Percentiles rank a stretch among this genome's conserved stretches.
These are phyloP conservation scores for Drosophila biarmipes DNA, from an alignment of 1,140 invertebrate genomes.

Conservation along the genomic window DNA sequence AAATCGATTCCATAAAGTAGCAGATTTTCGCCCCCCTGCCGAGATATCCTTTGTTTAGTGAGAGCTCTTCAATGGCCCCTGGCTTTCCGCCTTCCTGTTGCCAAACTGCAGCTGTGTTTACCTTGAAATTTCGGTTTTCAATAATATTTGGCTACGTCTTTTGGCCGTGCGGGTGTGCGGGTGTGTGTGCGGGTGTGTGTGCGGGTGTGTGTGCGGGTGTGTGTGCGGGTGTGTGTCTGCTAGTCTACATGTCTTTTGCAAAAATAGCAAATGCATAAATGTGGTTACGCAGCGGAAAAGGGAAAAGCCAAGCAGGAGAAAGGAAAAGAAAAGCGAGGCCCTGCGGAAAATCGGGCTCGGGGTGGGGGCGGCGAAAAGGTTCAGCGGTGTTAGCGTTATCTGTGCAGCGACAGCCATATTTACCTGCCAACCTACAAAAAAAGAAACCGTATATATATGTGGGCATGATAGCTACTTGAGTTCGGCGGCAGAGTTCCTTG, in stretches of 20 bases:
- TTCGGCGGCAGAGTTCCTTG: constrained; percentile 49
- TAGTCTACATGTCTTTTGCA: constrained; percentile 72
- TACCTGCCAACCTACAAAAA: constrained; percentile 65
- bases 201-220: constrained; percentile 9
- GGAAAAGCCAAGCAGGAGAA: constrained; percentile 31
- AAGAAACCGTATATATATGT: constrained; percentile 9
- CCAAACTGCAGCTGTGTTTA: constrained; percentile 72
- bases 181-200: constrained; percentile 24
- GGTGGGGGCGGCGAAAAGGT: constrained; percentile 29
- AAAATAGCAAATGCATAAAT: constrained; percentile 80
- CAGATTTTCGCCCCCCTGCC: constrained; percentile 19
- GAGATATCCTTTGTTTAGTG: constrained; percentile 26
- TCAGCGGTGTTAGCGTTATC: constrained; percentile 71
- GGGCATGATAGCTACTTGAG: constrained; percentile 73
- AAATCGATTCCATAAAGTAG: not conserved
- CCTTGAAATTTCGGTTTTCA: constrained; percentile 76
- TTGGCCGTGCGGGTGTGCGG: constrained; percentile 16
- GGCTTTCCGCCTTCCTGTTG: constrained; percentile 32
- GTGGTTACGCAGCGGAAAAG: constrained; percentile 49
- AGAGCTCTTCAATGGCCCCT: constrained; percentile 16
- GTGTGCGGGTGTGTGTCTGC: constrained; percentile 34
- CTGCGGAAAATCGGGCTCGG: not conserved
- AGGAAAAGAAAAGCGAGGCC: constrained; percentile 8
- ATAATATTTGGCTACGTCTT: constrained; percentile 72
- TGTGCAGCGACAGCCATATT: constrained; percentile 77